phyloP scores from a whole-genome alignment of 2,113 vertebrate species.

The Oryctolagus cuniculus region mOryCun1.1 NC_091450.1:47492501-47493000 shows the following conservation, averaged over 20 bases:
- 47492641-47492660: not conserved
- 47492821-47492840: not conserved
- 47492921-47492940: not conserved
- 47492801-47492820: not conserved
- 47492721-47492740: not conserved
- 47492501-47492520: not conserved
- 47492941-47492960: not conserved
- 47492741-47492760: not conserved
- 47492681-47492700: not conserved
- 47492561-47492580: not conserved
- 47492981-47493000: not conserved
- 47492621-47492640: not conserved
- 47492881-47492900: not conserved
- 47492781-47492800: not conserved
- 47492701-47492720: not conserved
- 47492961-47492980: not conserved
- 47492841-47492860: not conserved
- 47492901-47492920: too few relatives aligned
- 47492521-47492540: not conserved
- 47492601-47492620: not conserved
- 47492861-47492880: not conserved
- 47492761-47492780: not conserved
- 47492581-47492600: not conserved
- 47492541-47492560: not conserved
- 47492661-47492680: not conserved